Percentiles rank a stretch among this genome's conserved stretches.
phyloP scores from a whole-genome alignment of 1,140 invertebrate species.

The Neoseiulus cucumeris region DNA sequence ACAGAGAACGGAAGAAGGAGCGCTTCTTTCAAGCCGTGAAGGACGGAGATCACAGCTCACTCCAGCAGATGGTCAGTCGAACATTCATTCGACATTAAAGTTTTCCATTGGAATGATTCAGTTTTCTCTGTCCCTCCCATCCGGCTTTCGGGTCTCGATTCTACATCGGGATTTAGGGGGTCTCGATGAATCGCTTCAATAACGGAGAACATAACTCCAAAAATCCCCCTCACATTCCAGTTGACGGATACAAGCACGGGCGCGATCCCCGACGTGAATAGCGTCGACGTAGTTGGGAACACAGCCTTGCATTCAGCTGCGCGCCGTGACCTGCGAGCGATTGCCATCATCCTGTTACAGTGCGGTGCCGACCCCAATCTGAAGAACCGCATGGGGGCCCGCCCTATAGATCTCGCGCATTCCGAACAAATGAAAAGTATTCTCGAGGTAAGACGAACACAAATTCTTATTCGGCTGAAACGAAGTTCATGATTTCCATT shows the following conservation, averaged over 20 bases:
- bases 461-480: too few relatives aligned
- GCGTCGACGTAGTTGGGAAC: slow-evolving; percentile 1
- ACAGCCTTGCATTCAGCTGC: neutral
- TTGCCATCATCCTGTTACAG: neutral
- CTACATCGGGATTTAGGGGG: too few relatives aligned
- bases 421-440: neutral
- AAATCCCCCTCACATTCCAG: too few relatives aligned
- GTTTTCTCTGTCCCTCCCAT: too few relatives aligned
- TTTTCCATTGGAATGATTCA: too few relatives aligned
- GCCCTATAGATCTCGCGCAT: neutral
- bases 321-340: neutral
- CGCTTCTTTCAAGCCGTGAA: neutral
- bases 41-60: neutral
- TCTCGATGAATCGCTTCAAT: too few relatives aligned
- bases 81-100: too few relatives aligned
- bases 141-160: too few relatives aligned
- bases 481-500: too few relatives aligned
- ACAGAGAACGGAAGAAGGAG: neutral
- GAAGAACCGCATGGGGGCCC: neutral
- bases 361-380: neutral
- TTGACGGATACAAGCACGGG: too few relatives aligned
- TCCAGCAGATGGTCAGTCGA: neutral
- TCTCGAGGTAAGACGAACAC: neutral
- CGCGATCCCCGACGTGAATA: neutral
- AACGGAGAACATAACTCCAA: too few relatives aligned